Evolutionary conservation across 2,888 invertebrate genomes (phyloP).

Genomic region (Eurytoma adleriae): DNA sequence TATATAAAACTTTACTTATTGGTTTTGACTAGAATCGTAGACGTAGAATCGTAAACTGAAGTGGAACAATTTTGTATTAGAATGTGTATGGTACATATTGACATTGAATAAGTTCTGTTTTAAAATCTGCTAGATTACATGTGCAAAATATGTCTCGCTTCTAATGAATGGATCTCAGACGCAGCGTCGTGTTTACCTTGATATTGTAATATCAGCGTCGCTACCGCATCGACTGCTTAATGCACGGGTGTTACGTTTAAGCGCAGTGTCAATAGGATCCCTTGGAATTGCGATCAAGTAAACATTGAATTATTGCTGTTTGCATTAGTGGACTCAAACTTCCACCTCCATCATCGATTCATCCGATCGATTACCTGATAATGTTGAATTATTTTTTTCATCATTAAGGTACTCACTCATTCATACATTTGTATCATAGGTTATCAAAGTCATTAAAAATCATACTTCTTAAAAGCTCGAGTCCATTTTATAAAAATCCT

Average conservation of each 20-base stretch:
- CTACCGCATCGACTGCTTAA: not conserved
- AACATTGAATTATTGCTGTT: not conserved
- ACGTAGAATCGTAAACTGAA: no score
- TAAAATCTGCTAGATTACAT: no score
- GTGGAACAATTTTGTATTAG: no score
- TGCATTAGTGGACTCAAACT: no score
- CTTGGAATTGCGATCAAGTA: slow-evolving; percentile 12
- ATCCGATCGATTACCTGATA: no score
- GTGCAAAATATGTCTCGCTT: not conserved
- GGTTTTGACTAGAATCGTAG: no score
- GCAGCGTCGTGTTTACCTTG: not conserved
- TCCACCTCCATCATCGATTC: no score
- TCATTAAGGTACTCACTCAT: not conserved
- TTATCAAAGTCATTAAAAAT: not conserved
- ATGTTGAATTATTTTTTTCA: not conserved
- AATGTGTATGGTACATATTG: no score
- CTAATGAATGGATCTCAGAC: not conserved
- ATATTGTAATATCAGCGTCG: slow-evolving; percentile 13
- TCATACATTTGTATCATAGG: not conserved
- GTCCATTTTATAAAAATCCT: not conserved
- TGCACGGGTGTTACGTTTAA: slow-evolving; percentile 11
- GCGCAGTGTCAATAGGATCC: slow-evolving; percentile 5
- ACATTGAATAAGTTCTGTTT: no score
- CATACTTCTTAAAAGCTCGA: not conserved
- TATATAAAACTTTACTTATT: no score